Evolutionary conservation across 1,140 invertebrate species (phyloP).

Genomic region (Neomicropteryx cornuta): DNA sequence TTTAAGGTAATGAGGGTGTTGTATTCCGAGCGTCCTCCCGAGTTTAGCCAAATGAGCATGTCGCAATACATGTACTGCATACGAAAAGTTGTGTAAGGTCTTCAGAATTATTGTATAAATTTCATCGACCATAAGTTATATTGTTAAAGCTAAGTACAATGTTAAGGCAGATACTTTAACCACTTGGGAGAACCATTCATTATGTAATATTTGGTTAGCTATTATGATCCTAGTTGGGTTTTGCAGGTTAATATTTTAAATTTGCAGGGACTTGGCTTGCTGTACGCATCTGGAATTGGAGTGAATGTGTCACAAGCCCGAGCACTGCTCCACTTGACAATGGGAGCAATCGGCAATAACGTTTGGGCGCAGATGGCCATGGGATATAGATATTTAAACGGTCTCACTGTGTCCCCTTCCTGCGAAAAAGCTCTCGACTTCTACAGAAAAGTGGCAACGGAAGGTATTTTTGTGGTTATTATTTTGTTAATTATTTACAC

Average conservation of each 20-base stretch:
- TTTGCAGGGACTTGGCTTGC: slow-evolving; percentile 72
- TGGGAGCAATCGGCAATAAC: slow-evolving; percentile 82
- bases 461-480: slow-evolving; percentile 40
- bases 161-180: slow-evolving; percentile 1
- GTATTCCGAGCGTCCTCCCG: too few species aligned
- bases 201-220: background rate
- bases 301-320: slow-evolving; percentile 80
- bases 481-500: slow-evolving; percentile 6
- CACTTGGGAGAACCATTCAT: background rate
- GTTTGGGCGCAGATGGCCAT: slow-evolving; percentile 91
- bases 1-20: too few species aligned
- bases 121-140: slow-evolving; percentile 5
- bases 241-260: slow-evolving; percentile 1
- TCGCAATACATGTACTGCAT: too few species aligned
- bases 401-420: slow-evolving; percentile 72
- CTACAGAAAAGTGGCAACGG: slow-evolving; percentile 84
- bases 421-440: slow-evolving; percentile 84
- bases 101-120: slow-evolving; percentile 4
- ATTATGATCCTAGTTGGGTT: slow-evolving; percentile 13
- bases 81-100: too few species aligned
- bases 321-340: slow-evolving; percentile 85
- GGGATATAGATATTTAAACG: slow-evolving; percentile 83
- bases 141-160: background rate
- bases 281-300: slow-evolving; percentile 78
- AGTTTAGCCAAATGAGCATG: too few species aligned